phyloP scores from a whole-genome alignment of 2,797 vertebrate species.

The Percopsis omiscomaycus region DNA sequence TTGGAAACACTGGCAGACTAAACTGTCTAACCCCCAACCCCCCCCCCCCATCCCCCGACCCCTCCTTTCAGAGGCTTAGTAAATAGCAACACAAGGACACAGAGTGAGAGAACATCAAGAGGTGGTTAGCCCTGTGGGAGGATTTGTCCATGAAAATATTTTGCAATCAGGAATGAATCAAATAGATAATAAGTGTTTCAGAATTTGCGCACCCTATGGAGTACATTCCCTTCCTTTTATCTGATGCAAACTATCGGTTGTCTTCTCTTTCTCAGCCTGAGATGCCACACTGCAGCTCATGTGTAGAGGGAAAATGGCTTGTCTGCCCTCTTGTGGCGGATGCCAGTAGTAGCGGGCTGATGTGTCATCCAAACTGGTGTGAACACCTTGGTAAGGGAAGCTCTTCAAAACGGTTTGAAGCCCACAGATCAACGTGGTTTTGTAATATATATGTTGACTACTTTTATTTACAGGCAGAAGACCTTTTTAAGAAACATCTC shows the following conservation, averaged over 20 bases:
- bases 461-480: neutral
- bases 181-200: slow-evolving; percentile 81
- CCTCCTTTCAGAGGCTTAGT: slow-evolving; percentile 40
- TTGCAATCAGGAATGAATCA: slow-evolving; percentile 78
- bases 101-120: slow-evolving; percentile 41
- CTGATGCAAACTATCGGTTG: slow-evolving; percentile 66
- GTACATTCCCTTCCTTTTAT: slow-evolving; percentile 64
- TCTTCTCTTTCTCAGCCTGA: slow-evolving; percentile 73
- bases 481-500: neutral
- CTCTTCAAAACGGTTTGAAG: neutral
- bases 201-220: slow-evolving; percentile 76
- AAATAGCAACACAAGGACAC: slow-evolving; percentile 73
- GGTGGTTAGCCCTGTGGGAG: slow-evolving; percentile 66
- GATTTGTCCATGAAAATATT: slow-evolving; percentile 79
- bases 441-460: neutral
- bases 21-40: slow-evolving; percentile 36
- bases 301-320: slow-evolving; percentile 58
- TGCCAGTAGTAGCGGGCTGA: neutral
- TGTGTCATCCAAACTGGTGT: slow-evolving; percentile 29
- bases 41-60: neutral
- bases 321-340: slow-evolving; percentile 77
- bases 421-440: neutral
- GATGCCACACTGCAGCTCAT: slow-evolving; percentile 60
- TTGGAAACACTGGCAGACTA: slow-evolving; percentile 42
- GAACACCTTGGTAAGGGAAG: slow-evolving; percentile 28